A percentile compares a stretch with the other conserved stretches of the same genome.
These are phyloP conservation scores for Clusia tigrina DNA, from an alignment of 2,888 invertebrate species.

Conservation along the genomic window DNA sequence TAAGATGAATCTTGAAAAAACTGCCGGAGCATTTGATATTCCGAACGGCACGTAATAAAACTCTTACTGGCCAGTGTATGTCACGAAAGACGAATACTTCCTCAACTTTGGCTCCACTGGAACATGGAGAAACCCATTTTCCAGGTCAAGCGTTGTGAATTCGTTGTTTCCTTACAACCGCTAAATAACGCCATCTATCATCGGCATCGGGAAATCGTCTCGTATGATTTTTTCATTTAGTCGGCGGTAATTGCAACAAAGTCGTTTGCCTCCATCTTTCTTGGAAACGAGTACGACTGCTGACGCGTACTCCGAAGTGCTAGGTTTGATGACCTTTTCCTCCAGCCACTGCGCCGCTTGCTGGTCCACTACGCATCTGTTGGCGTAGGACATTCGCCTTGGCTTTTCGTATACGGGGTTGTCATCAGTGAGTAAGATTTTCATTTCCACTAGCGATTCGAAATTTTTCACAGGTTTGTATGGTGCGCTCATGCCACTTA, in stretches of 20 bases:
- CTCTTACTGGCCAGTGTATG: conserved; percentile 32
- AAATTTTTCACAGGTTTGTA: no score
- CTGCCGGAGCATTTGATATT: conserved; percentile 32
- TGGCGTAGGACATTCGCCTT: conserved; percentile 17
- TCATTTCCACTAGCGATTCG: no score
- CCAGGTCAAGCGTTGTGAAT: conserved; percentile 31
- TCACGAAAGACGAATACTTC: conserved; percentile 34
- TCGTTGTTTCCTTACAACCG: conserved; percentile 24
- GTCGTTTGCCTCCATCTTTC: conserved; percentile 24
- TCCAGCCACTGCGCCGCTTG: conserved; percentile 18
- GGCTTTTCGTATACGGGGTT: conserved; percentile 20
- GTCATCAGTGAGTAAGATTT: conserved; percentile 19
- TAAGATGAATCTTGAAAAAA: conserved; percentile 30
- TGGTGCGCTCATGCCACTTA: conserved; percentile 5
- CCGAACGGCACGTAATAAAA: conserved; percentile 33
- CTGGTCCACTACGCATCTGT: conserved; percentile 20
- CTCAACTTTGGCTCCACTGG: conserved; percentile 25
- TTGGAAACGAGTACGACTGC: conserved; percentile 23
- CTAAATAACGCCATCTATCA: conserved; percentile 12
- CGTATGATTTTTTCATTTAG: conserved; percentile 24
- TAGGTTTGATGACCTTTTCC: conserved; percentile 11
- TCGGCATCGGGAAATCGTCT: conserved; percentile 18
- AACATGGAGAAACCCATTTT: conserved; percentile 35
- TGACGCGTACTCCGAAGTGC: conserved; percentile 23
- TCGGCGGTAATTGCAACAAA: conserved; percentile 24